Base-by-base conservation (phyloP, 2,888 invertebrate genomes). In the Drosophila ustulata region DNA sequence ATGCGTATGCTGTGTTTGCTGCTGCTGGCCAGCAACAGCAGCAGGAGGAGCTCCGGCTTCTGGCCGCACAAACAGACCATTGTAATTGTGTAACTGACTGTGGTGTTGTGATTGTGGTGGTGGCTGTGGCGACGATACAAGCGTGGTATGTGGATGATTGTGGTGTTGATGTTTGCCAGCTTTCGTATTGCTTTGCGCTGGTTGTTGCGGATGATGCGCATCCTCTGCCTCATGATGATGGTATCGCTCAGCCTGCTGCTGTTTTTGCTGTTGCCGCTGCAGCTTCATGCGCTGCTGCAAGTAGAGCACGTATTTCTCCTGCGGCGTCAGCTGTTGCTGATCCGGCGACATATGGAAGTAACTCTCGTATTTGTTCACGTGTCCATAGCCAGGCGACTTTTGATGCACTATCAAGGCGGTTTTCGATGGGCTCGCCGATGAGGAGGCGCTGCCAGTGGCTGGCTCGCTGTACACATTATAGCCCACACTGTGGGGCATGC, bases 231-330 rank as follows among this genome's bases (percentile, higher is more conserved):
- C 47, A 4, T 37, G 37, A 41, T 81, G 84, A 39, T 77, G 63
- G 4, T 62, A 53, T 26, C 45, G 28, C 6, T 72, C 59, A 18
- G 66, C 73, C 37, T 78, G 80, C 47, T 78, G 75, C 9, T 69
- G 74, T 30, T 75, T 73, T 18, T 73, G 79, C 30, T 80, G 79
- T 9, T 81, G 70, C 32, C 63, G 74, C n/a, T 72, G 76, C 66
- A 75, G 75, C 67, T 81, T 88, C 75, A 91, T 78, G 70, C 91
- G 92, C 75, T 92, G 91, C 62, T 91, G 91, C 76, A 92, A 89
- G 81, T 91, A 92, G 59, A 88, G 81, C 63, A 92, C 91, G 76
- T 92, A 92, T 71, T 91, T 91, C 75, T 92, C 90, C 82, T 92
- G 91, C 47, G 92, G 92, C 66, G 92, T 92, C 78, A 92, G 74